Base-by-base conservation (phyloP, 2,113 vertebrate species). In the Halcyon malimbica region DNA sequence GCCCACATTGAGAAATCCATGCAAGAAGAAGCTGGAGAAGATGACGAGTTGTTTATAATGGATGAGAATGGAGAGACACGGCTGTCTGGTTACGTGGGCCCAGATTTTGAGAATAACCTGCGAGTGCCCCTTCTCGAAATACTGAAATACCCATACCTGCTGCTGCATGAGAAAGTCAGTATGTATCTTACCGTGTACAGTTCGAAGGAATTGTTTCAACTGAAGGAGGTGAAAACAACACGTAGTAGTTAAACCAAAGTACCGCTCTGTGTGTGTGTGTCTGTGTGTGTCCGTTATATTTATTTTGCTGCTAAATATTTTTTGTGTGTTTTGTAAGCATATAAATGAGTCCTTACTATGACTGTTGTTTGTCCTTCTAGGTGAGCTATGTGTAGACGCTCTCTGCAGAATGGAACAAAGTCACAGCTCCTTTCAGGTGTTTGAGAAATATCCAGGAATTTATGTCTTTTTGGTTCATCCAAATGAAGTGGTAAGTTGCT, bases 391-490 rank as follows among this genome's bases (percentile, higher is more conserved):
- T 87, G 98, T 98, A 18, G 98, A 98, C 71, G 98, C 97, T 19
- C 97, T 99, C 57, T 98, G 97, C 64, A 98, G 95, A 79, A 98
- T 99, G 98, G 98, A 99, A 79, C 94, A 97, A 54, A 93, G 95
- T 26, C 98, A 98, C 10, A 97, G 82, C 71, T 97, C 98, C 70
- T 98, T 98, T 93, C 97, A 98, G 76, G 98, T 98, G 42, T 98
- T 97, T 92, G 98, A 98, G 42, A 99, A 99, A 76, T 98, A 98
- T 83, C 98, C 98, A 23, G 99, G 99, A 25, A 98, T 98, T 90
- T 99, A 99, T 86, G 93, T 99, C 56, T 98, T 99, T 67, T 93
- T 99, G 82, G 98, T 99, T 4, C 98, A 99, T 71, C 98, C 98
- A 6, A 98, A 98, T 93, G 98, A 99, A 93, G 97, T 87, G 94